Evolutionary conservation across 2,888 invertebrate species (phyloP).

Genomic region (Chalcis sispes): DNA sequence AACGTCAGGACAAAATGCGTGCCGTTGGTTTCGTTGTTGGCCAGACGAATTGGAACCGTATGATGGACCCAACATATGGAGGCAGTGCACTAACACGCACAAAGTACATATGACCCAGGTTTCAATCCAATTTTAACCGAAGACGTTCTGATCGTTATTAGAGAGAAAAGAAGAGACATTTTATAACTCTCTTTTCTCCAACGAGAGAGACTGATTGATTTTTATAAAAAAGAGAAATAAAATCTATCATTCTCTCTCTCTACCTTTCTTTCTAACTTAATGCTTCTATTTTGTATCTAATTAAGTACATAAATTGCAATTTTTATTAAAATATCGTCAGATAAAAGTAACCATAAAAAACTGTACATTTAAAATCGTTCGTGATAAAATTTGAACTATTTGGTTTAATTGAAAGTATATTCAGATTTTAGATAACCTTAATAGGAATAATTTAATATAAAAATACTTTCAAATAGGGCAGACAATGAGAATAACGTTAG

Average conservation of each 20-base stretch:
- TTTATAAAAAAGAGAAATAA: not conserved
- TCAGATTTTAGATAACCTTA: slow-evolving; percentile 19
- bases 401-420: slow-evolving; percentile 41
- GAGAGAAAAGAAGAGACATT: slow-evolving; percentile 28
- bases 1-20: slow-evolving; percentile 93
- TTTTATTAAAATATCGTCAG: not conserved
- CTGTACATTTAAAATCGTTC: slow-evolving; percentile 42
- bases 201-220: slow-evolving; percentile 30
- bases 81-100: slow-evolving; percentile 94
- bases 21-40: slow-evolving; percentile 98
- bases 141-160: slow-evolving; percentile 23
- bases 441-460: slow-evolving; percentile 43
- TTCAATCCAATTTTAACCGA: slow-evolving; percentile 48
- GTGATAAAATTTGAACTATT: slow-evolving; percentile 13
- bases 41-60: slow-evolving; percentile 96
- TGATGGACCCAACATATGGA: slow-evolving; percentile 94
- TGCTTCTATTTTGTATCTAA: slow-evolving; percentile 14
- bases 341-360: slow-evolving; percentile 18
- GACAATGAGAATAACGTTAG: slow-evolving; percentile 41
- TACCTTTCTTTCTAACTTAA: not conserved
- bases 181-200: slow-evolving; percentile 19
- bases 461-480: slow-evolving; percentile 42
- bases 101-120: slow-evolving; percentile 84
- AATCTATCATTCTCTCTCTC: slow-evolving; percentile 31
- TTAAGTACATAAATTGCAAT: slow-evolving; percentile 24